A percentile compares a stretch with the other conserved stretches of the same genome.
Conservation (phyloP, 2,888 invertebrate species). For the Mythimna lalbum region DNA sequence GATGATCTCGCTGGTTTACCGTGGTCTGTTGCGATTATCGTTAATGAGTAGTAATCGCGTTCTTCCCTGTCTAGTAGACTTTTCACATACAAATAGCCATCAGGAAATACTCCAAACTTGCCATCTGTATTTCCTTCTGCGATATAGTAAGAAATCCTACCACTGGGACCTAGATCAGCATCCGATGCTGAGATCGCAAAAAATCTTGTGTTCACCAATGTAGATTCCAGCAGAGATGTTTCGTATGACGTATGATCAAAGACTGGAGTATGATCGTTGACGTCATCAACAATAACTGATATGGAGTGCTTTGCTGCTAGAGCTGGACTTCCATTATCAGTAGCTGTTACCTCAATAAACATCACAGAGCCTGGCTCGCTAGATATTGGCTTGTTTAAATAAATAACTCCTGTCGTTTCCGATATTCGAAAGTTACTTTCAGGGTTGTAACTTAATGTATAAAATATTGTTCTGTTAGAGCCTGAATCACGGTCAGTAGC, state of each 20-base stretch:
- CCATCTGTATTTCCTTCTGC: slow-evolving; percentile 96
- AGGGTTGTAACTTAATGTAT: slow-evolving; percentile 95
- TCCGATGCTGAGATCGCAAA: slow-evolving; percentile 97
- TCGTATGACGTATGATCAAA: slow-evolving; percentile 98
- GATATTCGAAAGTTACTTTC: slow-evolving; percentile 96
- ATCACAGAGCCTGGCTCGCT: slow-evolving; percentile 93
- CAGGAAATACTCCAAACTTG: slow-evolving; percentile 98
- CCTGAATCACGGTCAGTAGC: slow-evolving; percentile 97
- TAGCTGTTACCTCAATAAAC: slow-evolving; percentile 95
- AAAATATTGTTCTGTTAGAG: slow-evolving; percentile 96
- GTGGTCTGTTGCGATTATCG: slow-evolving; percentile 95
- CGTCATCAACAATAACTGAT: slow-evolving; percentile 94
- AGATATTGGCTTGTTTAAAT: slow-evolving; percentile 95
- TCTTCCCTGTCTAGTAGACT: slow-evolving; percentile 97
- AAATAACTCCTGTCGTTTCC: slow-evolving; percentile 96
- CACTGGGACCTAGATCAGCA: slow-evolving; percentile 95
- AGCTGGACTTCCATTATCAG: slow-evolving; percentile 95
- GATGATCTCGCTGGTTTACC: slow-evolving; percentile 95
- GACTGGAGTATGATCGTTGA: slow-evolving; percentile 98
- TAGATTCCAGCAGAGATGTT: slow-evolving; percentile 97
- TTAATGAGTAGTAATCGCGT: slow-evolving; percentile 97
- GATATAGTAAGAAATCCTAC: slow-evolving; percentile 95
- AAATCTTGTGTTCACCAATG: slow-evolving; percentile 97
- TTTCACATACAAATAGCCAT: slow-evolving; percentile 97
- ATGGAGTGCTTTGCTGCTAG: slow-evolving; percentile 94